Evolutionary conservation across 1,140 invertebrate genomes (phyloP).

Genomic region (Druon quercuslanigerum): DNA sequence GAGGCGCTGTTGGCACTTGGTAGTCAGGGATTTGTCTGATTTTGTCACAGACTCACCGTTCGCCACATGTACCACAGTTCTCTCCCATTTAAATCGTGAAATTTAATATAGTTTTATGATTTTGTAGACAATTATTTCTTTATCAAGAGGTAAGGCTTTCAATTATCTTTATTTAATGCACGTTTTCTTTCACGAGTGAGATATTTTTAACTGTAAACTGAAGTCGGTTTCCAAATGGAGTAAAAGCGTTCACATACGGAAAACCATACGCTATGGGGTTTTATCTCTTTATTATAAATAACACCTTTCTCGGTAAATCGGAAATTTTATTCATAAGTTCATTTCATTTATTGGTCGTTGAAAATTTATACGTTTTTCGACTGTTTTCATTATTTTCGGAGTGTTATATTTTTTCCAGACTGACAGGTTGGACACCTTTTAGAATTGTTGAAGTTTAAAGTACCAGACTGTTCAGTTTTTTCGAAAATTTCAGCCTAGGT

Average conservation of each 20-base stretch:
- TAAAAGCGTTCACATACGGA: slow-evolving; percentile 24
- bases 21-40: slow-evolving; percentile 43
- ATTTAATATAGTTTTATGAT: slow-evolving; percentile 14
- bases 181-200: not conserved
- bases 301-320: slow-evolving; percentile 5
- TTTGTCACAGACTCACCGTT: slow-evolving; percentile 33
- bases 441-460: too few species aligned
- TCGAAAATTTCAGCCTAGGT: too few species aligned
- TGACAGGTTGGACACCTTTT: too few species aligned
- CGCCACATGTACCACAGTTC: slow-evolving; percentile 53
- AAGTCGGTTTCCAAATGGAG: too few species aligned
- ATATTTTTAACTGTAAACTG: too few species aligned
- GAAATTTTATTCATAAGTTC: not conserved
- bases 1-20: slow-evolving; percentile 65
- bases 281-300: not conserved
- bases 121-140: not conserved
- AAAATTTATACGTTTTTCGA: too few species aligned
- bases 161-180: not conserved
- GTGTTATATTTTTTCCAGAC: too few species aligned
- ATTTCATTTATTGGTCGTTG: not conserved
- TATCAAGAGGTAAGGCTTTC: slow-evolving; percentile 4
- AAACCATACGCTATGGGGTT: slow-evolving; percentile 11
- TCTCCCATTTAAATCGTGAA: not conserved
- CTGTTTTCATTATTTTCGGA: too few species aligned
- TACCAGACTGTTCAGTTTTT: too few species aligned